These are phyloP conservation scores for Zaprionus obscuricornis DNA, from an alignment of 2,888 invertebrate genomes.

Conservation along the genomic window DNA sequence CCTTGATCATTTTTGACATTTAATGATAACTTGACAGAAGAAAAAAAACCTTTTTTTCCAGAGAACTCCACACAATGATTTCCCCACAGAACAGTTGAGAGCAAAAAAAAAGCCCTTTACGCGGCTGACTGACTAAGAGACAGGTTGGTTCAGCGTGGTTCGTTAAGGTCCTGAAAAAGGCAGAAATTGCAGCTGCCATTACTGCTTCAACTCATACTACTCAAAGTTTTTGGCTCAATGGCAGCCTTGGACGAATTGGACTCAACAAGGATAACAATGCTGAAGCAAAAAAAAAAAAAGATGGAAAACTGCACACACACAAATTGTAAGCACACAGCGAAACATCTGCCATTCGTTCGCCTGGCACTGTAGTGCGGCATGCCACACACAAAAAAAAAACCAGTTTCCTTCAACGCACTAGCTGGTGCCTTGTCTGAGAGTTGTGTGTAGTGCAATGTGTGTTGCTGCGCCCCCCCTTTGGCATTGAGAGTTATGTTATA, in stretches of 20 bases:
- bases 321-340: constrained; percentile 12
- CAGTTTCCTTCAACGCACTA: constrained; percentile 29
- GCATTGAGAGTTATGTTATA: neutral
- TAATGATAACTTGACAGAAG: constrained; percentile 21
- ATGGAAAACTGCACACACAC: constrained; percentile 23
- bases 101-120: too few relatives aligned
- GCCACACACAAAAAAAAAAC: constrained; percentile 44
- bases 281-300: constrained; percentile 7
- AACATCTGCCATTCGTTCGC: constrained; percentile 56
- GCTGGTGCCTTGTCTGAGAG: constrained; percentile 10
- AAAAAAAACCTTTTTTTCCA: too few relatives aligned
- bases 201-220: constrained; percentile 18
- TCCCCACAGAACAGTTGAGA: too few relatives aligned
- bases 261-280: constrained; percentile 38
- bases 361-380: constrained; percentile 17
- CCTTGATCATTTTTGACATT: constrained; percentile 28
- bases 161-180: neutral
- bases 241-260: constrained; percentile 13
- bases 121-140: too few relatives aligned
- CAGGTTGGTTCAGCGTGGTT: constrained; percentile 16
- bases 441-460: constrained; percentile 2
- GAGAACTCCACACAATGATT: too few relatives aligned
- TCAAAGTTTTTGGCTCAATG: constrained; percentile 23
- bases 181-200: too few relatives aligned
- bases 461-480: neutral